A percentile compares a stretch with the other conserved stretches of the same genome.
These are phyloP conservation scores for Asarcornis scutulata DNA, from an alignment of 2,113 vertebrate genomes.

Conservation along the genomic window DNA sequence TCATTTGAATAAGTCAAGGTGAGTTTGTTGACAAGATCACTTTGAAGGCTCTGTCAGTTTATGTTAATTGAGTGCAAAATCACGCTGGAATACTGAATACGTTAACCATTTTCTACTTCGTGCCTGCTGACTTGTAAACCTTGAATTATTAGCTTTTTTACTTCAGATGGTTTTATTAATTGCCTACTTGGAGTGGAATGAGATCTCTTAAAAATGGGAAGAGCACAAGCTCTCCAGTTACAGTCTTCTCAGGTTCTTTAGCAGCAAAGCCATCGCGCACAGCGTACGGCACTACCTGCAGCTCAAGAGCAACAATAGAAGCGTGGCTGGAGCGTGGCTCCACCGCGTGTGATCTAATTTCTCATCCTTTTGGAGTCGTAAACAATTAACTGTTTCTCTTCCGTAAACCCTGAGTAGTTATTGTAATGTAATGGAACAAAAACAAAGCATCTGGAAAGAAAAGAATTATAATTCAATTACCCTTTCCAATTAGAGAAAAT, in stretches of 20 bases:
- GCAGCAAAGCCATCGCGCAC: neutral
- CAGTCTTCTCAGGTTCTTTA: neutral
- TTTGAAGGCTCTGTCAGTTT: neutral
- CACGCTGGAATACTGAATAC: neutral
- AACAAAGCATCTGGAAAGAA: slow-evolving; percentile 70
- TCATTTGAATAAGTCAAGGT: neutral
- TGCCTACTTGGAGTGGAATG: neutral
- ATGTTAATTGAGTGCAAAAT: slow-evolving; percentile 31
- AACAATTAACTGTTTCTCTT: slow-evolving; percentile 73
- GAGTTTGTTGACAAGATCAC: neutral
- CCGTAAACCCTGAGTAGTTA: slow-evolving; percentile 40
- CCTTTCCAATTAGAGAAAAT: slow-evolving; percentile 74
- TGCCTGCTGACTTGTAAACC: neutral
- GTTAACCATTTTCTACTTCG: slow-evolving; percentile 7
- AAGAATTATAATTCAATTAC: slow-evolving; percentile 71
- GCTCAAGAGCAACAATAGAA: slow-evolving; percentile 11
- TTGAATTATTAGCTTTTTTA: slow-evolving; percentile 16
- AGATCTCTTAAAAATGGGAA: neutral
- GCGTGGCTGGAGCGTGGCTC: slow-evolving; percentile 25
- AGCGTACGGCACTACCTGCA: neutral
- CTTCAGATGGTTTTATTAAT: neutral
- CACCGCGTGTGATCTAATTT: slow-evolving; percentile 60
- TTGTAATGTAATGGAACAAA: slow-evolving; percentile 67
- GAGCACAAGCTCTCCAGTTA: neutral
- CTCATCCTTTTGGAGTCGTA: slow-evolving; percentile 57